Evolutionary conservation across 2,888 invertebrate genomes (phyloP).

Genomic region (Mesochorus sp.): DNA sequence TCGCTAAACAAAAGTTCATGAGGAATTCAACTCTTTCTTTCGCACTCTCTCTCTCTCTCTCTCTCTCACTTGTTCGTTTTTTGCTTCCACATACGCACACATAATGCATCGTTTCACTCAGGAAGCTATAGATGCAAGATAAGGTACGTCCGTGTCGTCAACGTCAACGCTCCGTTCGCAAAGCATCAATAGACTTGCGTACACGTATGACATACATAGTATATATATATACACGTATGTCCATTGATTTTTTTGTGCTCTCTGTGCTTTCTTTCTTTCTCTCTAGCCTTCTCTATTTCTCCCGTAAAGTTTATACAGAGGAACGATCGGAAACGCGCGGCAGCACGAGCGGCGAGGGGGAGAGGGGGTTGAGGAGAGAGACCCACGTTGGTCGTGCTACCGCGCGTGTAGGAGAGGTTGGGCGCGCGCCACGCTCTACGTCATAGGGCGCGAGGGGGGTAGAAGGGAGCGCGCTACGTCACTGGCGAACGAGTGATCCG

Average conservation of each 20-base stretch:
- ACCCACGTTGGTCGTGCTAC: slow-evolving; percentile 39
- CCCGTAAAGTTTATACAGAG: slow-evolving; percentile 20
- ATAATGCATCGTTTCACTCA: slow-evolving; percentile 19
- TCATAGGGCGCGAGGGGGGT: slow-evolving; percentile 70
- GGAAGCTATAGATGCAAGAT: slow-evolving; percentile 57
- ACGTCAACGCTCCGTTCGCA: slow-evolving; percentile 37
- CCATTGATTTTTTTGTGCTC: slow-evolving; percentile 33
- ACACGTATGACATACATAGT: background rate
- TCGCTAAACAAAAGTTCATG: slow-evolving; percentile 22
- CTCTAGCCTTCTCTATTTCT: slow-evolving; percentile 47
- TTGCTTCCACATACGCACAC: background rate
- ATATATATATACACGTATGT: slow-evolving; percentile 3
- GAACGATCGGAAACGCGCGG: slow-evolving; percentile 51
- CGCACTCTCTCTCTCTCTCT: slow-evolving; percentile 9
- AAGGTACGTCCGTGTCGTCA: slow-evolving; percentile 53
- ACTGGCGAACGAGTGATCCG: slow-evolving; percentile 9
- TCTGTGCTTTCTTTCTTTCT: slow-evolving; percentile 37
- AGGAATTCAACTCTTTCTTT: background rate
- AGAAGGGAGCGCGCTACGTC: slow-evolving; percentile 58
- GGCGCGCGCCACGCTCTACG: slow-evolving; percentile 74
- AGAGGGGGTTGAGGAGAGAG: background rate
- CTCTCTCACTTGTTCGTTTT: background rate
- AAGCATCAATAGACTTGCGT: too few relatives aligned
- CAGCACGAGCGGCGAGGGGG: slow-evolving; percentile 58
- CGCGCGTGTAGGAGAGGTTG: slow-evolving; percentile 65